Percentiles rank a stretch among this genome's conserved stretches.
These are phyloP conservation scores for Sorex fumeus DNA, from an alignment of 2,113 vertebrate genomes.

Conservation along the genomic window DNA sequence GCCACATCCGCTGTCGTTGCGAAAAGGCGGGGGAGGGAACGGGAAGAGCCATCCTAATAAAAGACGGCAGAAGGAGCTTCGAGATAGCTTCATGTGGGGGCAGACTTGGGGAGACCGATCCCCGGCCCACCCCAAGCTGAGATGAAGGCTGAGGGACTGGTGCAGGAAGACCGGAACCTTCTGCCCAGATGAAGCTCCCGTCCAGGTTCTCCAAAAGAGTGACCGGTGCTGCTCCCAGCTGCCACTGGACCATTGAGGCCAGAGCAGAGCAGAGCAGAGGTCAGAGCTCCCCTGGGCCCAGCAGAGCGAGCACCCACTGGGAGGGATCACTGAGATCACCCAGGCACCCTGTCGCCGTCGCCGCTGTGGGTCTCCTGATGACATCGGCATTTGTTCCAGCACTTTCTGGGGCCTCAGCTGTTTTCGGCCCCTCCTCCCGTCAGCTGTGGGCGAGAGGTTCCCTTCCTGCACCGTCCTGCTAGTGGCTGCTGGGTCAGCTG, in stretches of 20 bases:
- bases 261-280: too few relatives aligned
- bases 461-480: background rate
- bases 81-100: background rate
- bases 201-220: background rate
- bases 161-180: background rate
- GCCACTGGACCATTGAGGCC: too few relatives aligned
- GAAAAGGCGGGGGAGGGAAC: too few relatives aligned
- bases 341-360: background rate
- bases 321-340: background rate
- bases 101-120: background rate
- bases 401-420: background rate
- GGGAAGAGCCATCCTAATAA: background rate
- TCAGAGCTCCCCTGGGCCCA: background rate
- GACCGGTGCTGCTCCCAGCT: background rate
- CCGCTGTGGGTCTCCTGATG: background rate
- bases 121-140: background rate
- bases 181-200: background rate
- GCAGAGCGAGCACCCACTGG: background rate
- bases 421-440: background rate
- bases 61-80: background rate
- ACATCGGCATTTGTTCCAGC: background rate
- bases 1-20: too few relatives aligned
- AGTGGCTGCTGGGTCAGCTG: background rate
- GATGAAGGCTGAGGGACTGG: background rate
- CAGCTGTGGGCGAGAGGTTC: background rate